Base-by-base conservation (phyloP, 2,888 invertebrate species). In the Agrotis ipsilon region DNA sequence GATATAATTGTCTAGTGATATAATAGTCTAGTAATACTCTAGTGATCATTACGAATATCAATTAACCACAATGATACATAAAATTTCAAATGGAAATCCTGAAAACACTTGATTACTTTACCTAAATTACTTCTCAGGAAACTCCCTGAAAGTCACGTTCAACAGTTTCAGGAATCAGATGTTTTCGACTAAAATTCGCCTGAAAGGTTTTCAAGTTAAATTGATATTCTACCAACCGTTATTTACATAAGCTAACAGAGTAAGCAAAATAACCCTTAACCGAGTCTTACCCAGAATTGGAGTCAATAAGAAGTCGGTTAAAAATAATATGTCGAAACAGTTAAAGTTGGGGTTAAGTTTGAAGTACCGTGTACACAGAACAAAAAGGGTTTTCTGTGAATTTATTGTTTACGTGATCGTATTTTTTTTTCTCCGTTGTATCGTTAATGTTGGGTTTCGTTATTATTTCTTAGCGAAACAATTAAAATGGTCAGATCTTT, bases 201-300 rank as follows among this genome's bases (percentile, higher is more conserved):
- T 43, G 1, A 13, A 57, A 76, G n/a, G 21, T 46, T 67, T 39
- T 60, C 78, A 70, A 81, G 58, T 63, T 78, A 81, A 80, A 78
- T 75, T 81, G 70, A 63, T 75, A 81, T 55, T 69, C 49, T 27
- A 48, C 19, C 13, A 67, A 67, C 52, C 58, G 49, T 46, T 70
- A 58, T 75, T 78, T 67, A 61, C 78, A 43, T 67, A 75, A 68
- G 46, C 57, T 46, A 52, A 70, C 51, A 14, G 19, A 24, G 45
- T 43, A n/a, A 45, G 32, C 58, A 18, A 39, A 68, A 62, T 65
- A 75, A 51, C 18, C 39, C 39, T 39, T 39, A 39, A 39, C 9
- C 39, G 1, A 27, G 11, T 9, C n/a, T 68, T 19, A 45, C 45
- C 14, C n/a, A 61, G 80, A 68, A 27, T 54, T 64, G 13, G 14